Conservation (phyloP, 2,113 vertebrate species). For the Mola mola region DNA sequence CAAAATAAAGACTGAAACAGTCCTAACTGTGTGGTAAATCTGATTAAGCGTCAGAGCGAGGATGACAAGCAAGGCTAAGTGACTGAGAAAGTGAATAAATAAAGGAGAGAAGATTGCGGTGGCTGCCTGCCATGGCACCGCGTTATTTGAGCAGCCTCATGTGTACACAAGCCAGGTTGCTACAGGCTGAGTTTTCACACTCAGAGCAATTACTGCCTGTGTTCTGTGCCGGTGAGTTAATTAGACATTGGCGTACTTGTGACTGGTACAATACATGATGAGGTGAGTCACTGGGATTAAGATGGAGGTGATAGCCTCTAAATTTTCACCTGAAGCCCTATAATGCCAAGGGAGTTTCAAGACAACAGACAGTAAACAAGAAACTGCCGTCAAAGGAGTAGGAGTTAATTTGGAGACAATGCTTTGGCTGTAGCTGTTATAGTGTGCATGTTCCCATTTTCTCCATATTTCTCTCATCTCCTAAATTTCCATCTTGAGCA, state of each 20-base stretch:
- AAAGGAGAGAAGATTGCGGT: constrained; percentile 61
- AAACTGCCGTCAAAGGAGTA: constrained; percentile 44
- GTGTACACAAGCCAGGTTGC: constrained; percentile 66
- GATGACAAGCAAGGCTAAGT: constrained; percentile 64
- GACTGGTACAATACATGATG: constrained; percentile 46
- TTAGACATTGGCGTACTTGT: constrained; percentile 57
- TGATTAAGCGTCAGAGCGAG: constrained; percentile 62
- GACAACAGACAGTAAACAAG: constrained; percentile 50
- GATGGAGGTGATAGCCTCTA: constrained; percentile 50
- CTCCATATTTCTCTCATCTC: constrained; percentile 5
- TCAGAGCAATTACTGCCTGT: constrained; percentile 56
- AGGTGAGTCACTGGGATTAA: constrained; percentile 58
- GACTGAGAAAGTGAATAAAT: constrained; percentile 77
- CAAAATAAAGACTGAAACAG: constrained; percentile 49
- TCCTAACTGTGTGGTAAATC: constrained; percentile 62
- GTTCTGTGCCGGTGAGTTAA: constrained; percentile 69
- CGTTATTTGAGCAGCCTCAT: constrained; percentile 57
- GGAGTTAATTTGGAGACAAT: constrained; percentile 54
- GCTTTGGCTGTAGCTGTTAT: constrained; percentile 19
- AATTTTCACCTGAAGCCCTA: constrained; percentile 61
- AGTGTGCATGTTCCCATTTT: constrained; percentile 7
- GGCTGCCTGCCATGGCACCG: constrained; percentile 60
- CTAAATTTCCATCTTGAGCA: constrained; percentile 4
- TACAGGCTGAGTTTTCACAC: constrained; percentile 63
- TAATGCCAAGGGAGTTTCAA: constrained; percentile 1